Conservation (phyloP, 1,140 invertebrate genomes). For the Apocrypta bakeri region DNA sequence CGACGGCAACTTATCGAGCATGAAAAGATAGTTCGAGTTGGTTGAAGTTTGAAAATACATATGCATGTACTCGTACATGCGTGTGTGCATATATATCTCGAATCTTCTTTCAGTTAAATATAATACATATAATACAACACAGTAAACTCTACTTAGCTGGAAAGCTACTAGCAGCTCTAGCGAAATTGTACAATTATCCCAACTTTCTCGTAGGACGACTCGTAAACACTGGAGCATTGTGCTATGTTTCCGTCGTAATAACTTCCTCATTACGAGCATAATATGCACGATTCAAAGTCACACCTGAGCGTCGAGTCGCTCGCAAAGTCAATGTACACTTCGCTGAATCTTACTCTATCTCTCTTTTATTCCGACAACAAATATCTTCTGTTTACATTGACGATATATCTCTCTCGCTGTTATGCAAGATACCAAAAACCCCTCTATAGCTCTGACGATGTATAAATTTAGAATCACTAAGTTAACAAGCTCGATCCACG, state of each 20-base stretch:
- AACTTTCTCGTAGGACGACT: background rate
- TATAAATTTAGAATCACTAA: conserved; percentile 4
- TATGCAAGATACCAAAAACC: background rate
- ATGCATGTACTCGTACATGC: background rate
- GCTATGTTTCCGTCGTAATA: background rate
- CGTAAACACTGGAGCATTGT: background rate
- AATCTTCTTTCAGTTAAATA: background rate
- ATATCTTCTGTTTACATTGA: background rate
- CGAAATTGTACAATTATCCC: background rate
- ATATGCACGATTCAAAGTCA: background rate
- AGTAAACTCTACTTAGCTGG: background rate
- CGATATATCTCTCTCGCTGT: background rate
- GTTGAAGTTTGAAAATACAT: background rate
- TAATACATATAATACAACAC: no score
- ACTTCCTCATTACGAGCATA: background rate
- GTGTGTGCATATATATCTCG: background rate
- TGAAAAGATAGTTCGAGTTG: background rate
- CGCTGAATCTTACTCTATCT: background rate
- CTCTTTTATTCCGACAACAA: background rate
- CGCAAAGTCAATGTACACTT: background rate
- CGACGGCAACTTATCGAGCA: background rate
- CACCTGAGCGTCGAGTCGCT: background rate
- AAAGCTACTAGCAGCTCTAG: background rate
- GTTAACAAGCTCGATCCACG: background rate
- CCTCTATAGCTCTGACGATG: background rate